Conservation (phyloP, 2,113 vertebrate genomes). For the Thamnophis sirtalis region DNA sequence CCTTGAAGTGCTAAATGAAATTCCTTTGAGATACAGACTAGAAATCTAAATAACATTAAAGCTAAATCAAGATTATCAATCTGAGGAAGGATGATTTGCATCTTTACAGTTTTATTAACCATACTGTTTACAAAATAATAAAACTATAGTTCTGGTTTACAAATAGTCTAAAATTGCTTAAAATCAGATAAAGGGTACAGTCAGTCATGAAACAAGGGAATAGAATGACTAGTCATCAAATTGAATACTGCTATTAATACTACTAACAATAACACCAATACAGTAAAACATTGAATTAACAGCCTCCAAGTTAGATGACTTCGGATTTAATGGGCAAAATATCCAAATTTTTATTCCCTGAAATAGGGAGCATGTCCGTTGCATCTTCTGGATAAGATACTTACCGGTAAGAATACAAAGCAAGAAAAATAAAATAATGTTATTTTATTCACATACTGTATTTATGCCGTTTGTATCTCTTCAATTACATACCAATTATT, state of each 20-base stretch:
- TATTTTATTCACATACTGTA: background rate
- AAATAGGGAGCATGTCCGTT: background rate
- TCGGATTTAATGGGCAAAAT: background rate
- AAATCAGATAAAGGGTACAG: background rate
- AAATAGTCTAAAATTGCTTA: background rate
- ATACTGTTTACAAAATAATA: background rate
- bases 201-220: background rate
- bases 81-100: background rate
- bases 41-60: background rate
- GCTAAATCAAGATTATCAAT: background rate
- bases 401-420: background rate
- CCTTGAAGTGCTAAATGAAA: background rate
- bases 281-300: background rate
- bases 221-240: background rate
- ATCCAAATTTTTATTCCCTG: background rate
- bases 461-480: background rate
- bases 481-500: background rate
- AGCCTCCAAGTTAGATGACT: background rate
- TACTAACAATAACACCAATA: background rate
- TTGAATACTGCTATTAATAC: background rate
- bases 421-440: background rate
- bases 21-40: background rate
- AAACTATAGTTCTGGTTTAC: background rate
- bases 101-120: background rate
- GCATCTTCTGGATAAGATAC: background rate